These are phyloP conservation scores for Dromococcyx pavoninus DNA, from an alignment of 2,797 vertebrate species.

Conservation along the genomic window DNA sequence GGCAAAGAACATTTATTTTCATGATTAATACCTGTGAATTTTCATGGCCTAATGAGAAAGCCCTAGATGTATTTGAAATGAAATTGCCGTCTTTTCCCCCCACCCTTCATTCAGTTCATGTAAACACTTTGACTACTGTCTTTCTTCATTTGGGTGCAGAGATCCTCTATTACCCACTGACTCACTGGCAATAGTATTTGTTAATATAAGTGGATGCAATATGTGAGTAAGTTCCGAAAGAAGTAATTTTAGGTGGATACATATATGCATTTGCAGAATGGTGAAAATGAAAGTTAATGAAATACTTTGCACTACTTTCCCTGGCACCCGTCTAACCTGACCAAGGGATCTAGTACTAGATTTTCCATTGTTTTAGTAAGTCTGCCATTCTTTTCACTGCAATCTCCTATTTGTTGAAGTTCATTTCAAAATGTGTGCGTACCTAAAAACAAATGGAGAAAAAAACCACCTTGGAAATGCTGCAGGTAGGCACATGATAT, in stretches of 20 bases:
- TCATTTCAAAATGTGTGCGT: background rate
- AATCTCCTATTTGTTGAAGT: background rate
- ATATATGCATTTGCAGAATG: background rate
- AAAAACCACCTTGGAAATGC: background rate
- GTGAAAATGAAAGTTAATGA: background rate
- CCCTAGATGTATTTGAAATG: constrained; percentile 56
- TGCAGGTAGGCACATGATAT: background rate
- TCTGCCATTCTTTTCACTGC: background rate
- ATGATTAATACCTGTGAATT: constrained; percentile 74
- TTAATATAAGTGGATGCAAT: background rate
- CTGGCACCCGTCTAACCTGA: background rate
- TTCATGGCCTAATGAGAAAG: constrained; percentile 71
- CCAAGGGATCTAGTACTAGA: background rate
- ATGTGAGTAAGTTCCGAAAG: background rate
- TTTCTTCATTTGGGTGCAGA: constrained; percentile 15
- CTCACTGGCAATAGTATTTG: background rate
- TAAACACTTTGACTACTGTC: constrained; percentile 40
- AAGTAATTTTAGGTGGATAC: constrained; percentile 1
- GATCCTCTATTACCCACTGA: background rate
- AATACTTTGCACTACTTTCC: constrained; percentile 11
- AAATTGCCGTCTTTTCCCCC: constrained; percentile 19
- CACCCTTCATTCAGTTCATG: constrained; percentile 21
- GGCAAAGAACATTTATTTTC: constrained; percentile 73
- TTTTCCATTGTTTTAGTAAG: background rate
- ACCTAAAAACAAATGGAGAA: background rate